A percentile compares a stretch with the other conserved stretches of the same genome.
Evolutionary conservation across 2,888 invertebrate genomes (phyloP).

Genomic region (Steinernema hermaphroditum): DNA sequence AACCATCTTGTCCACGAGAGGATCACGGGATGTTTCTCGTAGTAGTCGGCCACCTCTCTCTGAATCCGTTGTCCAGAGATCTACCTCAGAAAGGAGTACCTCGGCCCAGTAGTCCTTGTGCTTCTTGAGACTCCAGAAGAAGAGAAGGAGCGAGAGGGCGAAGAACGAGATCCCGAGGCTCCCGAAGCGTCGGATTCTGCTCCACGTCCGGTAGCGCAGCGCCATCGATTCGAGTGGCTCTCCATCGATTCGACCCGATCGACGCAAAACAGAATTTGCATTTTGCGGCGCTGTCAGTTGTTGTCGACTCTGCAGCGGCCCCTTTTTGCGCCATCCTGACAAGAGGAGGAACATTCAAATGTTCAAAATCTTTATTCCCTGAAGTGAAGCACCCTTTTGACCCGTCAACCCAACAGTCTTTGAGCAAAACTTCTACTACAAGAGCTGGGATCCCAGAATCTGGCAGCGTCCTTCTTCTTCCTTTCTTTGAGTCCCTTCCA

Average conservation of each 20-base stretch:
- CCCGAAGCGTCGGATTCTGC: not conserved
- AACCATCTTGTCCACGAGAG: not conserved
- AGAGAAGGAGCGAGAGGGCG: not conserved
- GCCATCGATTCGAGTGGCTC: not conserved
- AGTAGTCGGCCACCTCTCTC: not conserved
- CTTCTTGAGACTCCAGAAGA: not conserved
- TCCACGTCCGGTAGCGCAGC: conserved; percentile 12
- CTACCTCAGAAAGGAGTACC: not conserved
- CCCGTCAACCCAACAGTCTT: not conserved
- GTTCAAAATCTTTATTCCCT: too few species aligned
- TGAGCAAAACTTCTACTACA: not conserved
- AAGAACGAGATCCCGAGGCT: not conserved
- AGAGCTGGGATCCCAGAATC: not conserved
- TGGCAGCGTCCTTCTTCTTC: not conserved
- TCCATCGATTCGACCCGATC: not conserved
- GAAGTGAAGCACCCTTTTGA: too few species aligned
- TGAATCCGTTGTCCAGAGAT: not conserved
- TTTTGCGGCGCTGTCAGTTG: not conserved
- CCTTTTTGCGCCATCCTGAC: too few species aligned
- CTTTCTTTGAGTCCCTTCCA: not conserved
- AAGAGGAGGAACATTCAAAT: too few species aligned
- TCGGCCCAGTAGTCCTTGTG: conserved; percentile 1
- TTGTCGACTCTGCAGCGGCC: not conserved
- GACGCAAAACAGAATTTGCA: conserved; percentile 3
- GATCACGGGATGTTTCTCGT: conserved; percentile 9